Evolutionary conservation across 2,888 invertebrate species (phyloP).

Genomic region (Cenopis cana): DNA sequence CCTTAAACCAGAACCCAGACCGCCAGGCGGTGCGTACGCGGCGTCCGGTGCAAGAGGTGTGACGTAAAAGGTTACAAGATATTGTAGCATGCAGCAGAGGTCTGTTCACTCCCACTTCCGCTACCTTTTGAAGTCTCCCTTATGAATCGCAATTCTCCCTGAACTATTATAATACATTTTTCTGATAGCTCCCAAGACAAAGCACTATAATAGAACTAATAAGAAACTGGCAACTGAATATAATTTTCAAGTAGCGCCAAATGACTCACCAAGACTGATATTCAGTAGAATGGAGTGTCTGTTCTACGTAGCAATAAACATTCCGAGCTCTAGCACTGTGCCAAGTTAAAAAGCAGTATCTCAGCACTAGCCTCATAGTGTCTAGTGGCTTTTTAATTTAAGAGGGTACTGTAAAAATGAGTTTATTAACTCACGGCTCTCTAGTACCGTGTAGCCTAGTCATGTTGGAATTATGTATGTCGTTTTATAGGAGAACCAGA

Average conservation of each 20-base stretch:
- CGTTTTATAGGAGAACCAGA: conserved; percentile 2
- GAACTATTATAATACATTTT: too few relatives aligned
- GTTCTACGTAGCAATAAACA: conserved; percentile 12
- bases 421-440: conserved; percentile 17
- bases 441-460: conserved; percentile 1
- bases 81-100: too few relatives aligned
- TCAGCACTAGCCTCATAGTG: not conserved
- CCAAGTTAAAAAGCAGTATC: conserved; percentile 4
- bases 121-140: too few relatives aligned
- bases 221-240: conserved; percentile 4
- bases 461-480: not conserved
- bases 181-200: too few relatives aligned
- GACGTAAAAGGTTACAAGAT: too few relatives aligned
- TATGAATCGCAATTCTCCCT: too few relatives aligned
- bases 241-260: conserved; percentile 2
- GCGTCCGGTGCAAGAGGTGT: too few relatives aligned
- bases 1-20: too few relatives aligned
- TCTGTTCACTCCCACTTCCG: too few relatives aligned
- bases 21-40: too few relatives aligned
- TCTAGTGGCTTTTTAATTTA: conserved; percentile 4
- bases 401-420: conserved; percentile 3
- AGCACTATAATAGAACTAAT: not conserved
- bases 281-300: conserved; percentile 1
- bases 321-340: not conserved
- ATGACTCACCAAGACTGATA: not conserved